Conservation (phyloP, 2,888 invertebrate species). For the Oxycera nigricornis region DNA sequence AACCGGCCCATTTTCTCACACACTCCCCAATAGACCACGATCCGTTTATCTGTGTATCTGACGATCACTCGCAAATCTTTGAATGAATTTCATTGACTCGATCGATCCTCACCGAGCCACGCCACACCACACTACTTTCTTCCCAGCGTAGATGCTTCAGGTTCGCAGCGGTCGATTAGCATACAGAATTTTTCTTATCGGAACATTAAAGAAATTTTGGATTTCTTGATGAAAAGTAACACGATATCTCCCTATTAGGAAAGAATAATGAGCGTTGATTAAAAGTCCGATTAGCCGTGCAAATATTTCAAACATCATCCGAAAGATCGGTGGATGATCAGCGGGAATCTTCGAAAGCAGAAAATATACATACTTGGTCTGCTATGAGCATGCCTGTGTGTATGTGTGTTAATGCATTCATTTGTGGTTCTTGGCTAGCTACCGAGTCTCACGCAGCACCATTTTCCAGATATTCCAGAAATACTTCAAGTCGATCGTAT, state of each 20-base stretch:
- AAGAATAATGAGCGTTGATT: slow-evolving; percentile 5
- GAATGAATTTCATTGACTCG: neutral
- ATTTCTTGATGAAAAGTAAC: slow-evolving; percentile 16
- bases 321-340: slow-evolving; percentile 4
- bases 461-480: slow-evolving; percentile 12
- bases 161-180: neutral
- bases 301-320: slow-evolving; percentile 23
- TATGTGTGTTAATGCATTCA: neutral
- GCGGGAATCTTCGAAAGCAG: neutral
- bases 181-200: slow-evolving; percentile 7
- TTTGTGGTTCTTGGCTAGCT: neutral
- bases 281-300: slow-evolving; percentile 11
- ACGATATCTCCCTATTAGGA: neutral
- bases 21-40: neutral
- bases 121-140: neutral
- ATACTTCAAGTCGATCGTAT: neutral
- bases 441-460: neutral
- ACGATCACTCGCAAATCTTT: neutral
- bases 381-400: neutral
- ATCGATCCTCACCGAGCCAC: too few relatives aligned
- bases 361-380: neutral
- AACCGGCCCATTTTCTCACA: neutral
- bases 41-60: too few relatives aligned
- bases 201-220: neutral
- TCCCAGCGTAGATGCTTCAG: neutral